A percentile compares a stretch with the other conserved stretches of the same genome.
phyloP scores from a whole-genome alignment of 2,113 vertebrate species.

The Ptilorrhoa leucosticta region DNA sequence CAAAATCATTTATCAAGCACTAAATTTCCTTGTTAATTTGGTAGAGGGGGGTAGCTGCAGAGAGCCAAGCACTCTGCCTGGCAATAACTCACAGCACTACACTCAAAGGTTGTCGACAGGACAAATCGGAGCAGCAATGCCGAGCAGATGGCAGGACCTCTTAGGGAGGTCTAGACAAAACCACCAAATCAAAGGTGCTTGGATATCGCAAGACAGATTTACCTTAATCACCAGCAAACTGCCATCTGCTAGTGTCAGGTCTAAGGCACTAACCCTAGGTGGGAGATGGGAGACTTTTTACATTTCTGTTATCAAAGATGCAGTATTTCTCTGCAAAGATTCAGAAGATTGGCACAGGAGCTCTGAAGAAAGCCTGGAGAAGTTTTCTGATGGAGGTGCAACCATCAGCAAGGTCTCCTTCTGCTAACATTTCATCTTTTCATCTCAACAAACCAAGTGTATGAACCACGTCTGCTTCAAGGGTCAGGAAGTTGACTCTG shows the following conservation, averaged over 20 bases:
- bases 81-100: neutral
- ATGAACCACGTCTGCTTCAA: neutral
- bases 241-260: slow-evolving; percentile 22
- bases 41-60: neutral
- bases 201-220: neutral
- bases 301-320: neutral
- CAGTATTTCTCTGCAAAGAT: neutral
- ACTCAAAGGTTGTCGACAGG: neutral
- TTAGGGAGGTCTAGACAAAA: neutral
- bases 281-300: neutral
- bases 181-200: neutral
- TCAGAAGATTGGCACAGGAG: neutral
- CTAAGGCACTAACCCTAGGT: neutral
- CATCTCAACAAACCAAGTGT: neutral
- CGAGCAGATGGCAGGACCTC: slow-evolving; percentile 21
- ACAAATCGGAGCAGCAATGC: neutral
- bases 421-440: neutral
- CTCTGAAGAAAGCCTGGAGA: neutral
- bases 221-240: slow-evolving; percentile 12
- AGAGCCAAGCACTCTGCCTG: neutral
- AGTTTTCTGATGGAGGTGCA: neutral
- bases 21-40: neutral
- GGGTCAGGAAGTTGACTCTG: neutral
- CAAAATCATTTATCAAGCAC: neutral
- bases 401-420: neutral